A percentile compares a stretch with the other conserved stretches of the same genome.
Conservation (phyloP, 2,888 invertebrate genomes). For the Lasiommata megera region DNA sequence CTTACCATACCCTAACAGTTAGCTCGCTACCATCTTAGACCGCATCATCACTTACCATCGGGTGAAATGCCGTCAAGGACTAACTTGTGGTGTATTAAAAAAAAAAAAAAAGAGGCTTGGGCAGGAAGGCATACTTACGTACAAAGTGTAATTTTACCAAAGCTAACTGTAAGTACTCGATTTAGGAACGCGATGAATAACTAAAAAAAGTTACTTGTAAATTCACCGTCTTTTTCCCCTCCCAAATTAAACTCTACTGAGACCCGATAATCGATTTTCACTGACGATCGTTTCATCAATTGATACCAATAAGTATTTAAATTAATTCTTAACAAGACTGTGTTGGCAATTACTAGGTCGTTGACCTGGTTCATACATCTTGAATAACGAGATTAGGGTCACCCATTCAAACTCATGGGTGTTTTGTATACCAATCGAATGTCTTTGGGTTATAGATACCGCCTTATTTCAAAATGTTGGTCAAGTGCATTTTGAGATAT, state of each 20-base stretch:
- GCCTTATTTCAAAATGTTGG: slow-evolving; percentile 16
- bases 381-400: slow-evolving; percentile 41
- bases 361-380: slow-evolving; percentile 36
- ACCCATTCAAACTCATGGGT: slow-evolving; percentile 27
- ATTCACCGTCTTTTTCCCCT: neutral
- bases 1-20: no score
- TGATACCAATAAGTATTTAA: slow-evolving; percentile 39
- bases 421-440: slow-evolving; percentile 17
- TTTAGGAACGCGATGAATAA: neutral
- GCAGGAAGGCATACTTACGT: no score
- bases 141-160: no score
- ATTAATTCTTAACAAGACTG: slow-evolving; percentile 39
- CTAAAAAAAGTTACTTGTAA: neutral
- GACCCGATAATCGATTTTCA: slow-evolving; percentile 22
- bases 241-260: slow-evolving; percentile 1
- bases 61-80: no score
- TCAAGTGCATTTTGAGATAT: slow-evolving; percentile 20
- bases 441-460: slow-evolving; percentile 12
- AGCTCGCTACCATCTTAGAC: no score
- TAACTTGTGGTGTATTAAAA: no score
- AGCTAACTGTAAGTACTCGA: no score
- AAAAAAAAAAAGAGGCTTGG: no score
- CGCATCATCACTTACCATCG: no score
- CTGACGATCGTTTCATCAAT: slow-evolving; percentile 33
- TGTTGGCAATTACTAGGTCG: slow-evolving; percentile 37